Conservation (phyloP, 2,113 vertebrate species). For the Meleagris gallopavo region DNA sequence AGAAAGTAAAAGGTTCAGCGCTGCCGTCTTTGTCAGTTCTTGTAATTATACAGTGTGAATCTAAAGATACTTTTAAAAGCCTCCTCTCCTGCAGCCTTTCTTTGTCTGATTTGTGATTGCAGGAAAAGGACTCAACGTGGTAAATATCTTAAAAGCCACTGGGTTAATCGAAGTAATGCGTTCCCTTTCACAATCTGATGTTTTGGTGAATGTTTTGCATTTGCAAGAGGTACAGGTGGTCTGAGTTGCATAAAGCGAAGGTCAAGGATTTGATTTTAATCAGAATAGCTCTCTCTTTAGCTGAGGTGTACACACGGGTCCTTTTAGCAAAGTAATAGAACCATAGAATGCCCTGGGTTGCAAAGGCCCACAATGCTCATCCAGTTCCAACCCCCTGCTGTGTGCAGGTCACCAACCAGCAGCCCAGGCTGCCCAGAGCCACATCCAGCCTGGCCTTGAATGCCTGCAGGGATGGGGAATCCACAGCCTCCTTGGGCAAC, state of each 20-base stretch:
- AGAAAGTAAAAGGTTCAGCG: neutral
- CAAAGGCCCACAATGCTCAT: too few species aligned
- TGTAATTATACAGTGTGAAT: fast-evolving
- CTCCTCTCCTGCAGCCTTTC: neutral
- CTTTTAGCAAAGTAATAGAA: neutral
- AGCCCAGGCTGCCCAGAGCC: too few species aligned
- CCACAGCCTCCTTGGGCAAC: too few species aligned
- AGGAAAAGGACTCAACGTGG: fast-evolving
- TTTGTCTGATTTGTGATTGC: neutral
- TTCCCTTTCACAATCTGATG: neutral
- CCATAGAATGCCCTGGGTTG: too few species aligned
- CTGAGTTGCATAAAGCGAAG: neutral
- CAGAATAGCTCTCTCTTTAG: neutral
- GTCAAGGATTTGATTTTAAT: neutral
- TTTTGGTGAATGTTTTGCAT: neutral
- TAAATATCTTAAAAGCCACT: neutral
- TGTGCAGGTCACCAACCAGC: too few species aligned
- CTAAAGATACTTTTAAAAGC: neutral
- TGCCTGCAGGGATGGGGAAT: too few species aligned
- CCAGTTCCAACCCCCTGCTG: too few species aligned
- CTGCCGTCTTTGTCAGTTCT: neutral
- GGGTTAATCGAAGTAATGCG: neutral
- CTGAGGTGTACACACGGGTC: neutral
- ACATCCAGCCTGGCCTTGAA: too few species aligned
- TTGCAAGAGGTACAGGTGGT: neutral